Conservation (phyloP, 1,140 invertebrate species). For the Cydia fagiglandana region DNA sequence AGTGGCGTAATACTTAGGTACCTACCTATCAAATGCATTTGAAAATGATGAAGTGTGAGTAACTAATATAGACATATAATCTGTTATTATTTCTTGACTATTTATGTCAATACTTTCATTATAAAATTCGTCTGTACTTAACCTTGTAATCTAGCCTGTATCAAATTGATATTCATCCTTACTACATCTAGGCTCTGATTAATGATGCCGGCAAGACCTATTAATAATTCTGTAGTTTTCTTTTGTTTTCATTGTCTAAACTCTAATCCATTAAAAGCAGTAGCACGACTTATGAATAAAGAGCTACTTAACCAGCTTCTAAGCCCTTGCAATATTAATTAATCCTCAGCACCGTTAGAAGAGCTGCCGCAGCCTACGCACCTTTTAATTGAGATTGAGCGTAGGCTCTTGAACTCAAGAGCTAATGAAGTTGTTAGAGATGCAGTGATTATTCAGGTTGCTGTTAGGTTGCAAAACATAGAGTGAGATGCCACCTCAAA, state of each 20-base stretch:
- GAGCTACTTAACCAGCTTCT: constrained; percentile 6
- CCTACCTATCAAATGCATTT: background rate
- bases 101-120: no score
- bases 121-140: no score
- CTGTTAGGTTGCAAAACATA: background rate
- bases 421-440: background rate
- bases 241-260: constrained; percentile 16
- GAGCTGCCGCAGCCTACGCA: constrained; percentile 4
- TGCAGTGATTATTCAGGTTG: background rate
- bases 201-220: background rate
- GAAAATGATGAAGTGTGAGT: background rate
- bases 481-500: background rate
- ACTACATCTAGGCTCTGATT: background rate
- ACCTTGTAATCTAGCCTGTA: no score
- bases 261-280: background rate
- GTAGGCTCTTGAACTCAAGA: constrained; percentile 9
- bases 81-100: no score
- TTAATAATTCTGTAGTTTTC: constrained; percentile 1
- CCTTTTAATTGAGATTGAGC: constrained; percentile 8
- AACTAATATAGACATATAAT: background rate
- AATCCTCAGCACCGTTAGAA: constrained; percentile 2
- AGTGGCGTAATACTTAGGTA: no score
- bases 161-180: no score
- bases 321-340: constrained; percentile 25
- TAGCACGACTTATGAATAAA: constrained; percentile 14